Conservation (phyloP, 2,888 invertebrate genomes). For the Tolmerus cingulatus region DNA sequence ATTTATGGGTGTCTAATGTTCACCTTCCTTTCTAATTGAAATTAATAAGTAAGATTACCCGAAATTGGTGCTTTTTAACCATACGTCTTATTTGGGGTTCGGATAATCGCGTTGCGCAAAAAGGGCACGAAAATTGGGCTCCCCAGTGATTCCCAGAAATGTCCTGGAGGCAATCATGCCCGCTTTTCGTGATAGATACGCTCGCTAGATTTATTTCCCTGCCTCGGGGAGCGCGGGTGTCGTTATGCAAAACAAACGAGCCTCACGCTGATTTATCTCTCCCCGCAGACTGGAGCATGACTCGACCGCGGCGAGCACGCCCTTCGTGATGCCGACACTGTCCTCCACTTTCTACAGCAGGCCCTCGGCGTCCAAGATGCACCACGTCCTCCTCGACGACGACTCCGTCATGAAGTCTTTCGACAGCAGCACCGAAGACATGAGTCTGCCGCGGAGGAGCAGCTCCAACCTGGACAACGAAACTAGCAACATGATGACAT, state of each 20-base stretch:
- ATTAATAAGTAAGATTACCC: not conserved
- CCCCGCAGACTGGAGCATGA: not conserved
- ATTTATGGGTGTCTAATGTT: not conserved
- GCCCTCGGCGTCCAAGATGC: constrained; percentile 31
- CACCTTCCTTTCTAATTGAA: not conserved
- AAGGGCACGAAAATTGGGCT: not conserved
- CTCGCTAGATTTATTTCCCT: not conserved
- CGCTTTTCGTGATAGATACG: not conserved
- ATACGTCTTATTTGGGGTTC: not conserved
- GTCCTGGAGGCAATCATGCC: not conserved
- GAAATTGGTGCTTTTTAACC: not conserved
- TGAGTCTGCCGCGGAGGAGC: constrained; percentile 49
- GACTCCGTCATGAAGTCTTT: constrained; percentile 56
- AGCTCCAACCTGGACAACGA: constrained; percentile 57
- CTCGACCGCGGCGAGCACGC: not conserved
- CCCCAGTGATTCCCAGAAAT: not conserved
- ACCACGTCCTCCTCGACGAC: constrained; percentile 44
- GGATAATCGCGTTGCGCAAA: not conserved
- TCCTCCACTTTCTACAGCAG: not conserved
- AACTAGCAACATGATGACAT: constrained; percentile 59
- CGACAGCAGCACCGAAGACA: not conserved
- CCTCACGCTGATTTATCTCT: not conserved
- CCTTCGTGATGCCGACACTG: constrained; percentile 40
- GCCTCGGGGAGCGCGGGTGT: not conserved
- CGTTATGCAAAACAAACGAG: not conserved